These are phyloP conservation scores for Drosophila koepferae DNA, from an alignment of 2,888 invertebrate genomes.

Conservation along the genomic window DNA sequence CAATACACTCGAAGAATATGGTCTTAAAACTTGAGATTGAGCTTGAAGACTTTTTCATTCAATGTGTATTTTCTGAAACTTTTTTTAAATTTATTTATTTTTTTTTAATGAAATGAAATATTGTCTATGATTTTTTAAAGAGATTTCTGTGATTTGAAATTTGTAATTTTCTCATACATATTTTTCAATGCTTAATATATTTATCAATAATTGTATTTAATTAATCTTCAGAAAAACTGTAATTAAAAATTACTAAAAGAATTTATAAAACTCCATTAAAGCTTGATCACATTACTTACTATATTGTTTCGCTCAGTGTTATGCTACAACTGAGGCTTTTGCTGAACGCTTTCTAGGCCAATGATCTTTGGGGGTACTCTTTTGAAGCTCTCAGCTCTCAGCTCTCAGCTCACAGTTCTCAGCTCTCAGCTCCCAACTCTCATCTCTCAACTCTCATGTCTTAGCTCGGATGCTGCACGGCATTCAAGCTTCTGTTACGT, in stretches of 20 bases:
- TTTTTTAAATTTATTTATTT: too few species aligned
- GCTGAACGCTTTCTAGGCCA: conserved; percentile 70
- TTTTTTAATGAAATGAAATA: too few species aligned
- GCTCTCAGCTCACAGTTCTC: neutral
- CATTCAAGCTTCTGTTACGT: conserved; percentile 51
- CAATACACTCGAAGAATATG: conserved; percentile 14
- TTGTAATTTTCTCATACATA: too few species aligned
- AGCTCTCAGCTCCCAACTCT: neutral
- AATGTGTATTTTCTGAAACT: too few species aligned
- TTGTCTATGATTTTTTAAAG: too few species aligned
- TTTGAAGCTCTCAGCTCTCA: neutral
- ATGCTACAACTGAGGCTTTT: conserved; percentile 15
- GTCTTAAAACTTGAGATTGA: neutral
- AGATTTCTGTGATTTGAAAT: too few species aligned
- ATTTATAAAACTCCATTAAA: neutral
- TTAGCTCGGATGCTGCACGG: conserved; percentile 11
- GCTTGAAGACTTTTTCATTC: too few species aligned
- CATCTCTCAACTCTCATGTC: neutral
- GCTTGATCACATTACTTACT: neutral
- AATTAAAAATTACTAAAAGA: neutral
- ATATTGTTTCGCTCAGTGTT: conserved; percentile 21
- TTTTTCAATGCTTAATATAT: too few species aligned
- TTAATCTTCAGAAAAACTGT: too few species aligned
- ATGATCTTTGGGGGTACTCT: conserved; percentile 56
- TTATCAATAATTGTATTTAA: too few species aligned